Evolutionary conservation across 2,113 vertebrate species (phyloP).

Genomic region (Polypterus senegalus): DNA sequence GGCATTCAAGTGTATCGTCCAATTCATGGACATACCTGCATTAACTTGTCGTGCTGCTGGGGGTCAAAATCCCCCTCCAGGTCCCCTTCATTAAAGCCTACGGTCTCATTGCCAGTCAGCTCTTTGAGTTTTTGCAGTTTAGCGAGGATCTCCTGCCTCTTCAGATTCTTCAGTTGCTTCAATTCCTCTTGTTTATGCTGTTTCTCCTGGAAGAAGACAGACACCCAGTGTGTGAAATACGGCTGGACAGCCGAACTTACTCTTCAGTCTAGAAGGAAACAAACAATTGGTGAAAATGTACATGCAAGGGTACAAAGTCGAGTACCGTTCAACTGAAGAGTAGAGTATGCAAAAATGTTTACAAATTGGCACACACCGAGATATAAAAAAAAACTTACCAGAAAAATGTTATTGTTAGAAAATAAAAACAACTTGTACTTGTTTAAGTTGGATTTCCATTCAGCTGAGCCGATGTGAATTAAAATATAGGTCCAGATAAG

Average conservation of each 20-base stretch:
- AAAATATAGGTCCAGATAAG: no score
- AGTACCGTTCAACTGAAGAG: no score
- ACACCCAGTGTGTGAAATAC: neutral
- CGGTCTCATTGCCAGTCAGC: conserved; percentile 55
- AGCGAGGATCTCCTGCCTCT: conserved; percentile 65
- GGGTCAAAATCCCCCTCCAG: conserved; percentile 72
- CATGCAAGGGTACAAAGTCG: no score
- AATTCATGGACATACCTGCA: conserved; percentile 51
- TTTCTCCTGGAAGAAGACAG: conserved; percentile 46
- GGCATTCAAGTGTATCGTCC: neutral
- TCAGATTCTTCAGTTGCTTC: conserved; percentile 81
- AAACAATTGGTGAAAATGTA: no score
- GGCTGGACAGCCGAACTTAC: neutral
- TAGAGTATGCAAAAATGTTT: no score
- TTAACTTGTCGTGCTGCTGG: conserved; percentile 61
- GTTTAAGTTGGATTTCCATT: no score
- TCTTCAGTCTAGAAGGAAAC: neutral
- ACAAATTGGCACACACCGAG: no score
- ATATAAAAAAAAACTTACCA: no score
- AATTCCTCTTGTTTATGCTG: conserved; percentile 69
- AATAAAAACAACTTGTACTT: no score
- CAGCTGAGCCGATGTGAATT: no score
- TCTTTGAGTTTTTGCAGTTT: conserved; percentile 62
- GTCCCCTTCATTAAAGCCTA: conserved; percentile 52
- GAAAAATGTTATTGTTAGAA: no score